Evolutionary conservation across 2,113 vertebrate genomes (phyloP).

Genomic region (Corythornis cristatus): DNA sequence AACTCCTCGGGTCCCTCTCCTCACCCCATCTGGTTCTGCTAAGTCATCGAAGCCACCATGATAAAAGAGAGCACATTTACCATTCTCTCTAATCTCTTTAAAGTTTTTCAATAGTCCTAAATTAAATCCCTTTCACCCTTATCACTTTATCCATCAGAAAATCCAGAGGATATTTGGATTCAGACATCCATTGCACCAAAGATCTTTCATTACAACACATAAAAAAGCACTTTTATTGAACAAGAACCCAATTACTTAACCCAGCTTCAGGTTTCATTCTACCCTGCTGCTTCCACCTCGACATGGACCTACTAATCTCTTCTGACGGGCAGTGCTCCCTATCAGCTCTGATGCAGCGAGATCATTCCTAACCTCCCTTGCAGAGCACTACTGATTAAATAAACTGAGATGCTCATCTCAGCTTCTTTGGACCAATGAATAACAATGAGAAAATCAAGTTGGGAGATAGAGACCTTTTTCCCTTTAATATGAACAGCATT

Average conservation of each 20-base stretch:
- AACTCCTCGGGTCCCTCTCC: neutral
- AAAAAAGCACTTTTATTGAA: slow-evolving; percentile 88
- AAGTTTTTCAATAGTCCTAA: slow-evolving; percentile 78
- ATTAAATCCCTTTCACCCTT: slow-evolving; percentile 78
- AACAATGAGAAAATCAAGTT: slow-evolving; percentile 82
- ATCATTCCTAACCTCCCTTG: slow-evolving; percentile 79
- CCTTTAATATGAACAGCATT: slow-evolving; percentile 19
- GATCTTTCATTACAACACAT: slow-evolving; percentile 80
- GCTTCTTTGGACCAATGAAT: slow-evolving; percentile 87
- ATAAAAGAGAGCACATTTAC: slow-evolving; percentile 56
- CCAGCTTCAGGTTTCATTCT: slow-evolving; percentile 85
- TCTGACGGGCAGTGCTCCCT: slow-evolving; percentile 82
- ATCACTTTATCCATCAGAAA: slow-evolving; percentile 79
- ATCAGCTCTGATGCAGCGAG: slow-evolving; percentile 77
- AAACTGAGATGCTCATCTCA: slow-evolving; percentile 85
- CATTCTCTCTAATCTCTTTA: slow-evolving; percentile 76
- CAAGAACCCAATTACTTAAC: slow-evolving; percentile 98
- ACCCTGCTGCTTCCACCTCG: slow-evolving; percentile 78
- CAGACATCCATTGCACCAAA: slow-evolving; percentile 73
- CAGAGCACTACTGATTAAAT: slow-evolving; percentile 89
- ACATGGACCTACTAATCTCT: slow-evolving; percentile 89
- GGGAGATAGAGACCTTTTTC: slow-evolving; percentile 47
- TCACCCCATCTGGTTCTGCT: neutral
- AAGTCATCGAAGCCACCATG: slow-evolving; percentile 60
- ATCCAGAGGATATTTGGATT: slow-evolving; percentile 81